Evolutionary conservation across 2,888 invertebrate species (phyloP), one percentile per base, ranked within the genome.

Genomic region (Napeogenes sylphis): DNA sequence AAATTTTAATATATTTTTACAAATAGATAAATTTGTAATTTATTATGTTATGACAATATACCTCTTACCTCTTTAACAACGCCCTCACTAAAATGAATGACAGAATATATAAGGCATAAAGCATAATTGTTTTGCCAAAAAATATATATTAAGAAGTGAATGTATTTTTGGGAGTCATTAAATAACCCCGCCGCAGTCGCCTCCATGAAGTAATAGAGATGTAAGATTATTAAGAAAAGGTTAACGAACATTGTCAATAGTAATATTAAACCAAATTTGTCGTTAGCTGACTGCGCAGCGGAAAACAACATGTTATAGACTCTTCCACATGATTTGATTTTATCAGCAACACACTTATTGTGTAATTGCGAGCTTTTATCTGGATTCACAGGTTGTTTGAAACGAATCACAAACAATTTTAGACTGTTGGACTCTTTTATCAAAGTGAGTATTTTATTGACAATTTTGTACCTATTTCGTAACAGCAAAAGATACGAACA

Each of bases 141-240:
- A 0, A 80, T 75, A 62, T 82, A 85, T 53, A 82, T 68, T 21
- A 83, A 59, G 55, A 86, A 85, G 42, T 78, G 70, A 0, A 78
- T 61, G 59, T 83, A 87, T 68, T 72, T 77, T 4, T 71, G 68
- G 10, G 76, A 55, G 56, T 87, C 81, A 8, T 80, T 78, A 45
- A 83, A 84, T 58, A 86, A 70, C 0, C 85, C 82, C 0, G 79
- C 75, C 0, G 85, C 84, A 0, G 84, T 85, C 4, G 85, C 87
- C 66, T 87, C 87, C 86, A 87, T 84, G 46, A 87, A 82, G 67
- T 87, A 87, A 68, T 84, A 87, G 64, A 82, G 71, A 61, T 85
- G 81, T 53, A 87, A 63, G 35, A 83, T 73, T 8, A 83, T 75
- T 13, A 74, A 73, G 12, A 75, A 66, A 0, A 82, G 66, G 53